These are phyloP conservation scores for Anticlea derivata DNA, from an alignment of 2,888 invertebrate species.

Conservation along the genomic window DNA sequence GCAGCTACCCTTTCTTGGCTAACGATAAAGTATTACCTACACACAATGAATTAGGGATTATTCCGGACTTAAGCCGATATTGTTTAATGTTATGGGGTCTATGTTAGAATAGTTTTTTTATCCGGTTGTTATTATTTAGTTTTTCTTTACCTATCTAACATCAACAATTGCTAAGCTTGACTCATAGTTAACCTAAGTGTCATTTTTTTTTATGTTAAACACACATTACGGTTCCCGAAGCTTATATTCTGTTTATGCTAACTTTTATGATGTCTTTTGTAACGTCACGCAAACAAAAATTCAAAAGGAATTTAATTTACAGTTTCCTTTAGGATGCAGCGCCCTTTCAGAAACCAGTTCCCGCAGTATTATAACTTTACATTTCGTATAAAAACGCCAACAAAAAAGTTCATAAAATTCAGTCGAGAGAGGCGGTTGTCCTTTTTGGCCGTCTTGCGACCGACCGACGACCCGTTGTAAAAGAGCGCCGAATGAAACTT, in stretches of 20 bases:
- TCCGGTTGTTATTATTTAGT: slow-evolving; percentile 24
- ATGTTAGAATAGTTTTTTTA: slow-evolving; percentile 46
- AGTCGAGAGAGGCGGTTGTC: slow-evolving; percentile 58
- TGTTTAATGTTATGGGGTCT: slow-evolving; percentile 52
- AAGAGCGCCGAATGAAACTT: slow-evolving; percentile 64
- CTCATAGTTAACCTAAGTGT: not conserved
- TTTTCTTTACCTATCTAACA: not conserved
- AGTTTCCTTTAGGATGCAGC: slow-evolving; percentile 57
- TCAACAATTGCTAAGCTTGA: not conserved
- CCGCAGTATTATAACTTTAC: slow-evolving; percentile 58
- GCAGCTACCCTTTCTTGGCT: slow-evolving; percentile 53
- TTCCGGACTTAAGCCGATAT: slow-evolving; percentile 50
- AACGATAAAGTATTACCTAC: slow-evolving; percentile 61
- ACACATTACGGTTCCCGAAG: not conserved
- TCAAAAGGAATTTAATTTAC: slow-evolving; percentile 53
- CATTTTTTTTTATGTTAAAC: not conserved
- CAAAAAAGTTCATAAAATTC: slow-evolving; percentile 76
- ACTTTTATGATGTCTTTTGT: slow-evolving; percentile 27
- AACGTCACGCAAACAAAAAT: slow-evolving; percentile 40
- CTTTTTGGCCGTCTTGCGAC: slow-evolving; percentile 59
- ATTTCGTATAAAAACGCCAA: slow-evolving; percentile 63
- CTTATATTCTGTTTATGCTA: slow-evolving; percentile 4
- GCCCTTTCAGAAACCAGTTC: slow-evolving; percentile 54
- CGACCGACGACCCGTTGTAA: slow-evolving; percentile 55
- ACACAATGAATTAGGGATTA: slow-evolving; percentile 61